Base-by-base conservation (phyloP, 2,797 vertebrate species). In the Limnodromus scolopaceus region DNA sequence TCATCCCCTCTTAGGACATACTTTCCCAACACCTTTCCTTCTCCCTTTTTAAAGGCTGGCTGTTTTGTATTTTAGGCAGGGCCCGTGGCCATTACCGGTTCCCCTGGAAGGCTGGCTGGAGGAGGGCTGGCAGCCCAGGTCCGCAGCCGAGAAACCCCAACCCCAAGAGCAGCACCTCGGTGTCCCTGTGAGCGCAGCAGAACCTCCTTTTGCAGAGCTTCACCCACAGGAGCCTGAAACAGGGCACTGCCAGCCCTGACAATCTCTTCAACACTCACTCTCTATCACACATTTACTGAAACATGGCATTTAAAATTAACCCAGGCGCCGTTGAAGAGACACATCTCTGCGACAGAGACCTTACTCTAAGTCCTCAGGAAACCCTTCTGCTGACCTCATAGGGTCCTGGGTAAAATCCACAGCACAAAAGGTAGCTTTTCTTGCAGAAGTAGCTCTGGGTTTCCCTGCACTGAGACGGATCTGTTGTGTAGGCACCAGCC, bases 131-230 rank as follows among this genome's bases (percentile, higher is more conserved):
- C 45, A 65, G 55, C 25, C 61, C 17, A 0, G 0, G 16, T 61
- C 54, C 0, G 1, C 32, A 23, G 32, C 13, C 0, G 0, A 51
- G 43, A 51, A 48, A 53, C 6, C 2, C 1, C 23, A 15, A 9
- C 1, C 25, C n/a, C 10, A 20, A 28, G 8, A 8, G 36, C 12
- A 9, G 28, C 38, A 68, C 16, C 51, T 43, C 28, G 0, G 0
- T 20, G 39, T 9, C 51, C 17, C 25, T 39, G 7, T 1, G 1
- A 58, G 51, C 32, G 11, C 0, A 1, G 55, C 54, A 22, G 13
- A 3, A 10, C 54, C 28, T 51, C 10, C 6, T 60, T 39, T 18
- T 10, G 7, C 16, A 32, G 30, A 34, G 34, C 45, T 74, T 70
- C 41, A 58, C 24, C 15, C 4, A 5, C 10, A 34, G 22, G 7